Conservation (phyloP, 2,888 invertebrate species). For the Epinotia bilunana region DNA sequence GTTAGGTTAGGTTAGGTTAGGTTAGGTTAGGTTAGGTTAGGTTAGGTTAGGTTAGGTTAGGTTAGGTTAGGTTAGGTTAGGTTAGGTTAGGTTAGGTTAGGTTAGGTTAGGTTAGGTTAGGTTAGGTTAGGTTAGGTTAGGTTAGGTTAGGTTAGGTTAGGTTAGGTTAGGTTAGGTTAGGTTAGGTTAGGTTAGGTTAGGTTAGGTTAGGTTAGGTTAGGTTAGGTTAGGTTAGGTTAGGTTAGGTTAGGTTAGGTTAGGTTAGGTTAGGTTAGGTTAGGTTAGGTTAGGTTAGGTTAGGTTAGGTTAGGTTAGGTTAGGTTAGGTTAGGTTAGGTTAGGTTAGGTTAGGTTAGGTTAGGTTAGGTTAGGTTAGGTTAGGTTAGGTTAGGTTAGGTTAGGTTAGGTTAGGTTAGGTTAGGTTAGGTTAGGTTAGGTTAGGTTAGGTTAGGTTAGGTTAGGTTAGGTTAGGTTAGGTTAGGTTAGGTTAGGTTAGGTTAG, state of each 20-base stretch:
- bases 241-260: conserved; percentile 47
- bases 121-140: conserved; percentile 46
- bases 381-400: conserved; percentile 19
- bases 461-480: conserved; percentile 19
- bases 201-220: conserved; percentile 47
- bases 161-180: conserved; percentile 46
- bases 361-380: conserved; percentile 17
- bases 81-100: conserved; percentile 47
- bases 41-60: conserved; percentile 47
- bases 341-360: conserved; percentile 12
- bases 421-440: conserved; percentile 17
- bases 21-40: conserved; percentile 47
- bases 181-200: conserved; percentile 45
- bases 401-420: conserved; percentile 19
- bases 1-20: conserved; percentile 47
- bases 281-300: conserved; percentile 43
- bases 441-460: conserved; percentile 15
- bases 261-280: conserved; percentile 47
- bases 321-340: conserved; percentile 35
- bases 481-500: conserved; percentile 19
- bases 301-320: conserved; percentile 35
- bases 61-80: conserved; percentile 47
- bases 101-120: conserved; percentile 46
- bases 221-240: conserved; percentile 46
- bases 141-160: conserved; percentile 45